These are phyloP conservation scores for Austrofundulus limnaeus DNA, from an alignment of 2,113 vertebrate species.

Conservation along the genomic window DNA sequence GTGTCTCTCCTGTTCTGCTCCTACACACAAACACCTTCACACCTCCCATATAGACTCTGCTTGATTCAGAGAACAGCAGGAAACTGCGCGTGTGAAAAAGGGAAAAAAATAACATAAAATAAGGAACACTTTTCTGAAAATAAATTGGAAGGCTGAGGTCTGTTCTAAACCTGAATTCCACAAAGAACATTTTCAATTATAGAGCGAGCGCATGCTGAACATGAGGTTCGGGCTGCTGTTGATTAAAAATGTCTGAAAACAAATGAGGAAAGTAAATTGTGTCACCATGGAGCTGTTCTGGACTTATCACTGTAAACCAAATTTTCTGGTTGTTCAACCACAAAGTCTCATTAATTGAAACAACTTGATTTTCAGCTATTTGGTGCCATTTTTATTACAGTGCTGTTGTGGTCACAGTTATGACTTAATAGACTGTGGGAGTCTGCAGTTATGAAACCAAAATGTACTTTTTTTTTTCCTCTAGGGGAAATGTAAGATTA, in stretches of 20 bases:
- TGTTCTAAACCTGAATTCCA: slow-evolving; percentile 43
- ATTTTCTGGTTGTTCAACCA: background rate
- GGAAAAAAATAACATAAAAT: slow-evolving; percentile 19
- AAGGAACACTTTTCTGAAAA: slow-evolving; percentile 41
- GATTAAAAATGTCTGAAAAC: slow-evolving; percentile 41
- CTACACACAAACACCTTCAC: slow-evolving; percentile 54
- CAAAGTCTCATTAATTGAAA: slow-evolving; percentile 6
- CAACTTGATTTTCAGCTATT: background rate
- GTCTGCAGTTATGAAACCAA: background rate
- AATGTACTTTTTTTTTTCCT: background rate
- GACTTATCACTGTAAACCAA: slow-evolving; percentile 12
- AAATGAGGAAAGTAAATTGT: slow-evolving; percentile 19
- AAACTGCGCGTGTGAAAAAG: slow-evolving; percentile 27
- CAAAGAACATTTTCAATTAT: slow-evolving; percentile 53
- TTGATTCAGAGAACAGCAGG: slow-evolving; percentile 57
- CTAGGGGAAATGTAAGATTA: too few relatives aligned
- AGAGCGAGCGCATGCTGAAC: slow-evolving; percentile 10
- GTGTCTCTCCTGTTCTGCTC: slow-evolving; percentile 10
- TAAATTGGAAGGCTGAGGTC: slow-evolving; percentile 30
- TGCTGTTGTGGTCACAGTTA: background rate
- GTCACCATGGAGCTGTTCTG: slow-evolving; percentile 6
- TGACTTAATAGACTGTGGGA: background rate
- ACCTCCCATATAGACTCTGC: slow-evolving; percentile 51
- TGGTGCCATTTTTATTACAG: background rate
- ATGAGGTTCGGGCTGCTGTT: slow-evolving; percentile 35